Evolutionary conservation across 2,888 invertebrate genomes (phyloP), one percentile per base, ranked within the genome.

Genomic region (Eucera pruinosa): DNA sequence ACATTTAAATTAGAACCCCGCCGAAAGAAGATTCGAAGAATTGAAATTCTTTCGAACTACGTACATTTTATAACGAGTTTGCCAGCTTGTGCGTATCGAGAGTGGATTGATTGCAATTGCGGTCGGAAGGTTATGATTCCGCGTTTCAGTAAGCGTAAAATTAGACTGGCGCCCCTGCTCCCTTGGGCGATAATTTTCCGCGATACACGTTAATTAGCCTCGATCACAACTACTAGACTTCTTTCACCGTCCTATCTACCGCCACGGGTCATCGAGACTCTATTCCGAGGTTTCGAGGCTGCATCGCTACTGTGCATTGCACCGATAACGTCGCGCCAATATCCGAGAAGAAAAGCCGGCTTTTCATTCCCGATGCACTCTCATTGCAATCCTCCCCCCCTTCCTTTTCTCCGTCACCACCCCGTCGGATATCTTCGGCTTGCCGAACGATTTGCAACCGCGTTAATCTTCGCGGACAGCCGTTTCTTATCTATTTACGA

Each of bases 131-230:
- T 4, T 1, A n/a, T 7, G 52, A 52, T 41, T 65, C 18, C 73
- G 27, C 48, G 43, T 58, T 73, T 54, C 30, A 55, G 52, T 33
- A 41, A 30, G 60, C 54, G 47, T 74, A 61, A 75, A 76, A 75
- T 75, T 62, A 75, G 50, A 75, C 20, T 50, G 50, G 20, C 57
- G 61, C 23, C 61, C 41, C 39, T 13, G 52, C 25, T 18, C 45
- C 30, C 18, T 41, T 3, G n/a, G 27, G 9, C 18, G 61, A 57
- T 76, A 45, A 55, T 41, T 52, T 36, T 20, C 43, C 33, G 30
- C 58, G 74, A 48, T 57, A 58, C 9, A 52, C 43, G 68, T 48
- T 76, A 58, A 76, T 78, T 75, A 77, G 33, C 39, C 41, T 13
- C 54, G 48, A 77, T 76, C 41, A 2, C 6, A n/a, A 6, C 15